Percentiles rank a stretch among this genome's conserved stretches.
phyloP scores from a whole-genome alignment of 2,888 invertebrate genomes.

The Chymomyza amoena region DNA sequence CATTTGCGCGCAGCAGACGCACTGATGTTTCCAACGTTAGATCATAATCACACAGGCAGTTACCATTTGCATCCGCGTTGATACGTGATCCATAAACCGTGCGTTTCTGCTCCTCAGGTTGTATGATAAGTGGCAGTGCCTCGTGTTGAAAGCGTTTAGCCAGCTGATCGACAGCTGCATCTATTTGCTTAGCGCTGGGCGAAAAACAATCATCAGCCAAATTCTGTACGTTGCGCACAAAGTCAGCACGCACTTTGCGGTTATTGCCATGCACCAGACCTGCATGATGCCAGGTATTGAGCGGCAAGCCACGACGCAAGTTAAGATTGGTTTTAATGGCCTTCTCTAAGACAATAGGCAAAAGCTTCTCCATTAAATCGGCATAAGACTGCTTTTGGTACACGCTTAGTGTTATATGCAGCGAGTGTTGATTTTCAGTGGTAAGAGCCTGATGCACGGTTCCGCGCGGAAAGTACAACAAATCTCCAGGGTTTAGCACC shows the following conservation, averaged over 20 bases:
- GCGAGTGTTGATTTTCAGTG: slow-evolving; percentile 88
- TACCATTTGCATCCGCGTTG: slow-evolving; percentile 82
- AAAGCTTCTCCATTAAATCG: slow-evolving; percentile 89
- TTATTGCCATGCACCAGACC: slow-evolving; percentile 85
- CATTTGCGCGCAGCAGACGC: slow-evolving; percentile 81
- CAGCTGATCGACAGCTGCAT: slow-evolving; percentile 92
- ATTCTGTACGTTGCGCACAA: slow-evolving; percentile 76
- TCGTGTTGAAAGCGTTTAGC: slow-evolving; percentile 91
- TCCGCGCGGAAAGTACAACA: slow-evolving; percentile 95
- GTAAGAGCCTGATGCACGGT: slow-evolving; percentile 92
- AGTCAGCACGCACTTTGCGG: slow-evolving; percentile 79
- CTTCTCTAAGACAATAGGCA: slow-evolving; percentile 87
- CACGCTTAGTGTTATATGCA: slow-evolving; percentile 96
- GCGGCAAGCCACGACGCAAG: slow-evolving; percentile 88
- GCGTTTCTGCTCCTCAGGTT: slow-evolving; percentile 83
- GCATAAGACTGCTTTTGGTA: slow-evolving; percentile 95
- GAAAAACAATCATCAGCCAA: slow-evolving; percentile 27
- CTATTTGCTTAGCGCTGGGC: slow-evolving; percentile 80
- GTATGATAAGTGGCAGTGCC: slow-evolving; percentile 90
- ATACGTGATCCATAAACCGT: slow-evolving; percentile 88
- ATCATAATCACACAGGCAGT: slow-evolving; percentile 64
- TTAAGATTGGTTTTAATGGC: slow-evolving; percentile 86
- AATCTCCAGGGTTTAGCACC: slow-evolving; percentile 90
- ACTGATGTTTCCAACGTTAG: slow-evolving; percentile 81
- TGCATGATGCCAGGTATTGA: slow-evolving; percentile 86